Evolutionary conservation across 2,888 invertebrate species (phyloP), one percentile per base, ranked within the genome.

Genomic region (Resseliella maxima): DNA sequence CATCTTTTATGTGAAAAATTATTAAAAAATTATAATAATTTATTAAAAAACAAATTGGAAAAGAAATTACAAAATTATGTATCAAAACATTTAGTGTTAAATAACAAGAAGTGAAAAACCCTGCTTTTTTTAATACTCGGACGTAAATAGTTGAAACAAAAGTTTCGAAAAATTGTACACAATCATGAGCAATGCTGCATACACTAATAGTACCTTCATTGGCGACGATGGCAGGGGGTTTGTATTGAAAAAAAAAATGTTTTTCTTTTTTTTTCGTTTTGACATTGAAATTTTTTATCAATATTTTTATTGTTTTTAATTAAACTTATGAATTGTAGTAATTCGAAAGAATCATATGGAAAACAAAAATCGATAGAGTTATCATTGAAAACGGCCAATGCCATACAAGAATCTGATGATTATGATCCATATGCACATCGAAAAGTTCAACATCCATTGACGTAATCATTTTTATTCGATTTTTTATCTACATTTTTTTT

Each of bases 341-440:
- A 18, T 50, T 8, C 36, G 18, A 81, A 81, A 36, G 35, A 81
- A 36, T 18, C 81, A 8, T 36, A 59, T 81, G 36, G 21, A 83
- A 83, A 83, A 38, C n/a, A n/a, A 0, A 38, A 31, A 38, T 27
- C 27, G n/a, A 8, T 50, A 12, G 45, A 41, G 18, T 35, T 85
- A 24, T 41, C 46, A 12, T 46, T 1, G 27, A 50, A 46, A 50
- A 21, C 45, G 24, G 0, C 36, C 2, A 31, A 50, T 85, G 50
- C 18, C n/a, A 18, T 31, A 0, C 45, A 31, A 38, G 5, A 18
- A 2, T 21, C 45, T 10, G 31, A 35, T 27, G 59, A 86, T 24
- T 86, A 86, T 27, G 59, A 86, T 46, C 86, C 86, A 59, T 86
- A 86, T 50, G 36, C n/a, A 0, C 59, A 86, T 36, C 86, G 86